Base-by-base conservation (phyloP, 2,888 invertebrate species). In the Nephrotoma appendiculata region DNA sequence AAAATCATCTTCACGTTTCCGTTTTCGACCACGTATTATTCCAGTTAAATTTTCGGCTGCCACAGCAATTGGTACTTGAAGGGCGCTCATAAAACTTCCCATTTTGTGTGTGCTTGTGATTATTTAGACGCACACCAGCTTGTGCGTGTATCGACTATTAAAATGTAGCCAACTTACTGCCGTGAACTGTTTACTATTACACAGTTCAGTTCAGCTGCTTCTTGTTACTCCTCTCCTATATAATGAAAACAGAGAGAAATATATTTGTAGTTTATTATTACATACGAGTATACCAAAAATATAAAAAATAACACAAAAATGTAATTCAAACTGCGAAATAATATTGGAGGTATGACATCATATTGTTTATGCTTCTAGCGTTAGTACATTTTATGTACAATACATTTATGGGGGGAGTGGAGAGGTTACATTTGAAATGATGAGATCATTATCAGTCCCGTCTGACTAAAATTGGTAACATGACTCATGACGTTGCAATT, bases 1-100 rank as follows among this genome's bases (percentile, higher is more conserved):
- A 45, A 87, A 84, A 87, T 90, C 89, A 41, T 93, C 93, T 88
- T 92, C 92, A 86, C 92, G 92, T 90, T 94, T 94, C 87, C 94
- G 92, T 88, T 94, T 93, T 86, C 92, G 91, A 6, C 93, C 92
- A 83, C 90, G 90, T 86, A 93, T 91, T 87, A 92, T 91, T 83
- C 91, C 90, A 19, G 91, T 91, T 48, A 93, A 91, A 89, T 92
- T 92, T 87, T 90, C 90, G 11, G 92, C 90, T 85, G 91, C 89
- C 71, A 89, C 90, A 83, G 91, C 90, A 7, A 92, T 90, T 12
- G 92, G 91, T 87, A 89, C 88, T 52, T 90, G 89, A 87, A 91
- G 89, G 87, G 90, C 90, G 86, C 90, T 91, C 86, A 92, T 89
- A 87, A 91, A 89, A 87, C 91, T 90, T 86, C 93, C 93, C 93